phyloP scores from a whole-genome alignment of 1,140 invertebrate species.

The Geopemphigus sp. region DNA sequence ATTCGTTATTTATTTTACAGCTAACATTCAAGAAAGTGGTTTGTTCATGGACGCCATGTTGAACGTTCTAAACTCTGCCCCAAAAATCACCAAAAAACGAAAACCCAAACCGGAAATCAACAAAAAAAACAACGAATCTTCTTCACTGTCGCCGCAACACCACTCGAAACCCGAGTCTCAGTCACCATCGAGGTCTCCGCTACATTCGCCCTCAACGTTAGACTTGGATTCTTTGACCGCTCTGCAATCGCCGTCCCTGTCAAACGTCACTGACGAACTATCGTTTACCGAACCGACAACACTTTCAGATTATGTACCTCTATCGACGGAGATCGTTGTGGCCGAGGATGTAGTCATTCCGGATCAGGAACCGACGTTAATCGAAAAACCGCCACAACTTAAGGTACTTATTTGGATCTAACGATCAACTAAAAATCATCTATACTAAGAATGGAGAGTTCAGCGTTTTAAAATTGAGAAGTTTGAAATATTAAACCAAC shows the following conservation, averaged over 20 bases:
- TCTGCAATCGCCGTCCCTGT: background rate
- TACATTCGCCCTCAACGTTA: conserved; percentile 20
- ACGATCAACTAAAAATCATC: too few relatives aligned
- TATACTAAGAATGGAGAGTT: too few relatives aligned
- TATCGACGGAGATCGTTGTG: background rate
- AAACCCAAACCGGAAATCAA: conserved; percentile 13
- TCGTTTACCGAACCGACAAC: background rate
- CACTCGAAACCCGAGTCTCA: background rate
- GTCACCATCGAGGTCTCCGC: background rate
- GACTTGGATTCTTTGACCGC: conserved; percentile 20
- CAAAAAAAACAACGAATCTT: background rate
- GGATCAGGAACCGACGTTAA: background rate
- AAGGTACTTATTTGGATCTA: background rate
- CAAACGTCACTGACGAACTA: background rate
- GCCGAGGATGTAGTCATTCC: background rate
- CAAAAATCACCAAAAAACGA: conserved; percentile 35
- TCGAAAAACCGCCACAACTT: conserved; percentile 36
- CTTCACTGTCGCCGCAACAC: background rate
- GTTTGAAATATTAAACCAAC: too few relatives aligned
- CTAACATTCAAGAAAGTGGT: conserved; percentile 33
- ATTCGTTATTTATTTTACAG: conserved; percentile 8
- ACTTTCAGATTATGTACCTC: conserved; percentile 8
- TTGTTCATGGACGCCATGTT: conserved; percentile 43
- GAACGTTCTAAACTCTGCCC: conserved; percentile 30
- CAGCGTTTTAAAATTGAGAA: too few relatives aligned